Base-by-base conservation (phyloP, 2,113 vertebrate genomes). In the Argyrosomus japonicus region DNA sequence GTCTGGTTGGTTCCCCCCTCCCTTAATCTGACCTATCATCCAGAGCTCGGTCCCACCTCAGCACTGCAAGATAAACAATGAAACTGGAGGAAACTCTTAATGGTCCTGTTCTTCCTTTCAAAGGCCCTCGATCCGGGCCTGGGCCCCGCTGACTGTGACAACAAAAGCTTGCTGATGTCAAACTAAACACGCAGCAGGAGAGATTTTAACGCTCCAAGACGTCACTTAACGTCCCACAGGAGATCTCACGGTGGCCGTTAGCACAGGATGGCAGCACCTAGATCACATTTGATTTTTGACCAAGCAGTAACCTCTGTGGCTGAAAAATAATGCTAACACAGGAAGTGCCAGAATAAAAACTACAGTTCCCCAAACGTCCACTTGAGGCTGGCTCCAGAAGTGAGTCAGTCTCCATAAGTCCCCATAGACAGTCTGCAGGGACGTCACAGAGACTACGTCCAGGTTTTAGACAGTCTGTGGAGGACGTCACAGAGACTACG, bases 1-100 rank as follows among this genome's bases (percentile, higher is more conserved):
- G 70, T 85, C 86, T 45, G 67, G 25, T n/a, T 11, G n/a, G 60
- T 58, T 85, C 19, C 21, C 65, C 64, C 87, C 77, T 72, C 76
- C 82, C 65, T 50, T 84, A 68, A 82, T 91, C 68, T 88, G 88
- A 92, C 71, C 83, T 69, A 84, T 85, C 70, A 50, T 63, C 77
- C 84, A 87, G 36, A 40, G 72, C 64, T 78, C 3, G 15, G 82
- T 79, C 84, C 91, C 80, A 87, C 85, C 64, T 83, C 74, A 86
- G 79, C 36, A 56, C 76, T 64, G 71, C 36, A 86, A 84, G 57
- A 88, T 92, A 91, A 94, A 93, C 87, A 91, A 78, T 90, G 23
- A 88, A 88, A 93, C 80, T 63, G 72, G 78, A 91, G 90, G 87
- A 92, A 93, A 82, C 78, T 69, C 85, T 77, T 87, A 83, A 89